A percentile compares a stretch with the other conserved stretches of the same genome.
Conservation (phyloP, 2,888 invertebrate species). For the Phania funesta region DNA sequence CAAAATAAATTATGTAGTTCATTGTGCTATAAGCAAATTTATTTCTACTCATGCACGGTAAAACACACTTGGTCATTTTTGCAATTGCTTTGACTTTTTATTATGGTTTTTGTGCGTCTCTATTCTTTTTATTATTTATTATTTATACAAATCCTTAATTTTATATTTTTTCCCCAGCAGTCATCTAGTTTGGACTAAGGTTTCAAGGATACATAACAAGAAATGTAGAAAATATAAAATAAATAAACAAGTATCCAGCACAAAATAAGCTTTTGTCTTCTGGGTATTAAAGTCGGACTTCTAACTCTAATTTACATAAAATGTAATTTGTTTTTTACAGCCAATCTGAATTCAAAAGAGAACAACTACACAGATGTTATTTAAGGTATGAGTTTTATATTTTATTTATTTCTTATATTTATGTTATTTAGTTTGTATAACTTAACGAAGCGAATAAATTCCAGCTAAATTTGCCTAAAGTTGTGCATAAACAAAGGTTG, state of each 20-base stretch:
- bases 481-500: no score
- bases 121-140: not conserved
- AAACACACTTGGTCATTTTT: not conserved
- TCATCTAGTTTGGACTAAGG: constrained; percentile 36
- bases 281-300: constrained; percentile 38
- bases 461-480: no score
- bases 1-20: not conserved
- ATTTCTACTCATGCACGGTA: not conserved
- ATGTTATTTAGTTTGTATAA: no score
- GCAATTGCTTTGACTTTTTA: constrained; percentile 5
- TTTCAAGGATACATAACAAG: not conserved
- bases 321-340: constrained; percentile 55
- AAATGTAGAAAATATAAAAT: not conserved
- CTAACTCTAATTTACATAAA: constrained; percentile 62
- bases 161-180: not conserved
- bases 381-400: no score
- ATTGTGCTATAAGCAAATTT: not conserved
- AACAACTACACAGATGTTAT: no score
- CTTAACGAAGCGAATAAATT: no score
- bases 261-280: constrained; percentile 59
- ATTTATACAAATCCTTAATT: constrained; percentile 31
- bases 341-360: constrained; percentile 2
- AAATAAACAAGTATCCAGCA: constrained; percentile 20
- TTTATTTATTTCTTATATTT: no score
- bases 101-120: not conserved